Evolutionary conservation across 2,113 vertebrate genomes (phyloP), one percentile per base, ranked within the genome.

Genomic region (Tragelaphus strepsiceros): DNA sequence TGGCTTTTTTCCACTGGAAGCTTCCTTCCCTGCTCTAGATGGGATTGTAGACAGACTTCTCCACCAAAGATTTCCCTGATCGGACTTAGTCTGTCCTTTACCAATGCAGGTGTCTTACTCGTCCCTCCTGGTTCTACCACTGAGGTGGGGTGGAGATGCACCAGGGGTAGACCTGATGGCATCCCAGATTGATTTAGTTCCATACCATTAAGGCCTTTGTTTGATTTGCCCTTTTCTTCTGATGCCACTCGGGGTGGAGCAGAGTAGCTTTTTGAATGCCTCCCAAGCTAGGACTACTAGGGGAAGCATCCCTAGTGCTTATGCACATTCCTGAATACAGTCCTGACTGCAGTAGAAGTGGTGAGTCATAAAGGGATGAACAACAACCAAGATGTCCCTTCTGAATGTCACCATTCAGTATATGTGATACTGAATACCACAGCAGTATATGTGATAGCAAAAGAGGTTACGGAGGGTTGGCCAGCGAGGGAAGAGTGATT

Each of bases 71-170:
- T 7, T 62, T 62, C 61, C 13, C 61, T 62, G 61, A 30, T 64
- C 30, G 3, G 61, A 32, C 61, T 64, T 16, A 32, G 30, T 32
- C 61, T 64, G 61, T 64, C 30, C 30, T 32, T 32, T 64, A 32
- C 30, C 30, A 32, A 64, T 16, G 7, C 30, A 64, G 30, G 30
- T 0, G 0, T 32, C 30, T 64, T 64, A 2, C 30, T 32, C 1
- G 0, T 32, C 30, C 3, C 3, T 30, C 62, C 14, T 64, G 30
- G 62, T 32, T 32, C 6, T 64, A 64, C 30, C 30, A 17, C 15
- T 64, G 62, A 64, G 62, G 30, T 32, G 30, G 30, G 30, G 30
- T 32, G 30, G 30, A 32, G 62, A 64, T 64, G 62, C 62, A 4
- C 62, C 30, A 8, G 15, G 7, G 30, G 62, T 8, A 17, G 30